These are phyloP conservation scores for Xestia xanthographa DNA, from an alignment of 2,888 invertebrate species.

Conservation along the genomic window DNA sequence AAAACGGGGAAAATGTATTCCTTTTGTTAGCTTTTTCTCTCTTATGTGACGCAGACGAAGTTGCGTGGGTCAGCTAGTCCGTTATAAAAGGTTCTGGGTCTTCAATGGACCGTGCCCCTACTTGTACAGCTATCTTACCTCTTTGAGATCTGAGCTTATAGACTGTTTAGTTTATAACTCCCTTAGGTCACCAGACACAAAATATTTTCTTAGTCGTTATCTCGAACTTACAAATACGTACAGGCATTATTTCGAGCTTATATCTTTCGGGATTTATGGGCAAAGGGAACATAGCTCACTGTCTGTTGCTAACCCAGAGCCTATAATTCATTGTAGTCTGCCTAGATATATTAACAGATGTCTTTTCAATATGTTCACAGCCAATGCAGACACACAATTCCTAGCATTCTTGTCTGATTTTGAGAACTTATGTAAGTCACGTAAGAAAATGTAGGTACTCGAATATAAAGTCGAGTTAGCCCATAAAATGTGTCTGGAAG, in stretches of 20 bases:
- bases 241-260: background rate
- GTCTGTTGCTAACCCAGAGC: conserved; percentile 9
- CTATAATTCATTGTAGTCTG: conserved; percentile 3
- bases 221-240: background rate
- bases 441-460: conserved; percentile 2
- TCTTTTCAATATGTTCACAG: background rate
- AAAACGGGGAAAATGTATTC: too few species aligned
- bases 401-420: background rate
- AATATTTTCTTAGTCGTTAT: background rate
- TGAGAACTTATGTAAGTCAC: background rate
- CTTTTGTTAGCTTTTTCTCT: too few species aligned
- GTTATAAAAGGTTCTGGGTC: background rate
- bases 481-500: conserved; percentile 20
- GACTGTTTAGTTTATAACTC: background rate
- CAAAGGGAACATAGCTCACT: background rate
- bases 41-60: too few species aligned
- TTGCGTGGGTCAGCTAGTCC: too few species aligned
- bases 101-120: background rate
- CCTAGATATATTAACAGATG: background rate
- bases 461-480: conserved; percentile 16
- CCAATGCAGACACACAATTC: background rate
- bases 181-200: background rate
- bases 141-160: background rate
- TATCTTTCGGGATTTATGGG: background rate
- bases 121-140: background rate